Evolutionary conservation across 2,113 vertebrate genomes (phyloP).

Genomic region (Crocuta crocuta): DNA sequence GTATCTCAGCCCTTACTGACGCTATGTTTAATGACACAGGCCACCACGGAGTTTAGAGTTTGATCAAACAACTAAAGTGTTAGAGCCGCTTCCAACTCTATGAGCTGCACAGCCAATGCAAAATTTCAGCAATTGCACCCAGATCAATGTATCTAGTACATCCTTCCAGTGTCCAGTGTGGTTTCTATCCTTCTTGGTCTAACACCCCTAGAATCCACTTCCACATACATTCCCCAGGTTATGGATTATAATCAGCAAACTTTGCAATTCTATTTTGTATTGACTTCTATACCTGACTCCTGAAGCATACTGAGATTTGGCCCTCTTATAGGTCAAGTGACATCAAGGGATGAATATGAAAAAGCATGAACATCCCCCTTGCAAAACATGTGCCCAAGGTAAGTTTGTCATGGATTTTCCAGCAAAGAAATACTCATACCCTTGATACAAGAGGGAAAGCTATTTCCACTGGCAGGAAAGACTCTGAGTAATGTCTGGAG

Average conservation of each 20-base stretch:
- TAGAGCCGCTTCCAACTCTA: background rate
- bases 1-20: background rate
- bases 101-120: background rate
- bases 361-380: background rate
- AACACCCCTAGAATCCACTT: background rate
- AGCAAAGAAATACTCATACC: background rate
- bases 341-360: background rate
- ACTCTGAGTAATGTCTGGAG: background rate
- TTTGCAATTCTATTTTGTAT: background rate
- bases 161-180: background rate
- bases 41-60: background rate
- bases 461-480: background rate
- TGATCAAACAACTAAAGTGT: background rate
- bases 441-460: background rate
- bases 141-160: background rate
- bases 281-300: background rate
- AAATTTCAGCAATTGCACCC: background rate
- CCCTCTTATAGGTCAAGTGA: background rate
- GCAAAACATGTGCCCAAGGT: background rate
- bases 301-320: background rate
- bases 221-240: background rate
- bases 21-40: background rate
- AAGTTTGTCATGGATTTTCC: background rate
- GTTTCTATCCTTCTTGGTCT: background rate
- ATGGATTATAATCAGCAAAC: background rate